Conservation (phyloP, 2,797 vertebrate genomes). For the Enteromius unitaeniatus region DNA sequence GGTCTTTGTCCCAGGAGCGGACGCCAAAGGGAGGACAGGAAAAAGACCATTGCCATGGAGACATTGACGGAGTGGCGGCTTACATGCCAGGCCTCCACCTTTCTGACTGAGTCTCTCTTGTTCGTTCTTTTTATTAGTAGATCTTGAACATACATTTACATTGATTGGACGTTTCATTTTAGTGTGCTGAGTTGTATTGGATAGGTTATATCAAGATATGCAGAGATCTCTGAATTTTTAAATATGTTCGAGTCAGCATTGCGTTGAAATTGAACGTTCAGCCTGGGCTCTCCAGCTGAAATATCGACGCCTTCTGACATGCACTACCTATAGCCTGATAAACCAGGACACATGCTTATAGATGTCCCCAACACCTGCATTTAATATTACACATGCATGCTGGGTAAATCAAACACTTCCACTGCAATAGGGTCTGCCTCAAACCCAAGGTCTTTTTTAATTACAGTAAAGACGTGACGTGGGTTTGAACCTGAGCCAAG, state of each 20-base stretch:
- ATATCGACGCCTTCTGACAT: not conserved
- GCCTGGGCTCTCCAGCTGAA: not conserved
- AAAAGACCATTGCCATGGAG: slow-evolving; percentile 66
- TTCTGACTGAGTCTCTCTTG: slow-evolving; percentile 10
- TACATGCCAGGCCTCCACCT: slow-evolving; percentile 59
- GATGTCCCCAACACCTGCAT: slow-evolving; percentile 29
- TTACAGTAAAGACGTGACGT: slow-evolving; percentile 26
- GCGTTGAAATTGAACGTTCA: not conserved
- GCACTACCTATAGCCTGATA: slow-evolving; percentile 6
- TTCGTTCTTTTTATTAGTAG: not conserved
- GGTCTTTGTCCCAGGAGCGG: slow-evolving; percentile 78
- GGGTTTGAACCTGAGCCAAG: slow-evolving; percentile 32
- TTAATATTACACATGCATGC: slow-evolving; percentile 30
- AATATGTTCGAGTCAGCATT: slow-evolving; percentile 8
- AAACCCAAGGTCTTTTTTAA: slow-evolving; percentile 38
- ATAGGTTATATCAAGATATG: slow-evolving; percentile 3
- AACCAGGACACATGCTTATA: not conserved
- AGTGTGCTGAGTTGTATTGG: not conserved
- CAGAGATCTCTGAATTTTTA: slow-evolving; percentile 24
- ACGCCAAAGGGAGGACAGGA: slow-evolving; percentile 67
- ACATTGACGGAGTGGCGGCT: slow-evolving; percentile 70
- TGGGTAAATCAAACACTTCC: not conserved
- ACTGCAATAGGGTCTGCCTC: slow-evolving; percentile 6
- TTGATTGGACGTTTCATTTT: not conserved
- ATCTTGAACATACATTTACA: not conserved